Evolutionary conservation across 2,888 invertebrate genomes (phyloP).

Genomic region (Scelioninae gen. 2): DNA sequence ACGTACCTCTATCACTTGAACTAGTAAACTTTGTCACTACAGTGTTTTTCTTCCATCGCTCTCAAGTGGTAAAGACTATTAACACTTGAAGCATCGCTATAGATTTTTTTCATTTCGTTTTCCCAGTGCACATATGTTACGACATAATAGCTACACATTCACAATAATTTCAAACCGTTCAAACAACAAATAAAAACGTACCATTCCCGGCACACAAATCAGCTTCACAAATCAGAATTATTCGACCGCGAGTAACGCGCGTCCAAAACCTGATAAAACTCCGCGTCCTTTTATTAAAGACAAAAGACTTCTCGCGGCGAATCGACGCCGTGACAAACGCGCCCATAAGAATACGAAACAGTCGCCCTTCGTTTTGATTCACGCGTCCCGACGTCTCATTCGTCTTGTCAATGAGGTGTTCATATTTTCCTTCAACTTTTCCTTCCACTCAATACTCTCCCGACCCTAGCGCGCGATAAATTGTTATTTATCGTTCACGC

Average conservation of each 20-base stretch:
- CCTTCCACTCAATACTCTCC: conserved; percentile 35
- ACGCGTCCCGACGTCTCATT: conserved; percentile 40
- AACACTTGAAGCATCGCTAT: too few relatives aligned
- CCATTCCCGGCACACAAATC: too few relatives aligned
- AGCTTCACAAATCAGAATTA: conserved; percentile 17
- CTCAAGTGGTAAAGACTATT: too few relatives aligned
- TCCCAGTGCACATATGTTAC: too few relatives aligned
- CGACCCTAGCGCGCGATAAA: conserved; percentile 55
- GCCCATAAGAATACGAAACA: conserved; percentile 32
- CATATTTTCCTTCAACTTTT: conserved; percentile 38
- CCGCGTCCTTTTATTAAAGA: conserved; percentile 32
- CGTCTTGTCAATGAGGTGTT: conserved; percentile 52
- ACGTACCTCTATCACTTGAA: too few relatives aligned
- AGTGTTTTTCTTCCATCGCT: too few relatives aligned
- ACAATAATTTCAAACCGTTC: too few relatives aligned
- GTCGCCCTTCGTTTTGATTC: conserved; percentile 38
- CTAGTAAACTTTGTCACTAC: too few relatives aligned
- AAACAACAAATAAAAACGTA: too few relatives aligned
- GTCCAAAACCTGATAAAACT: conserved; percentile 13
- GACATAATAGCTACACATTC: too few relatives aligned
- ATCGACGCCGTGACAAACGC: conserved; percentile 7
- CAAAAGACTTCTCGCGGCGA: conserved; percentile 18
- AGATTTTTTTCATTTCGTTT: too few relatives aligned
- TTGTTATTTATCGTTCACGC: conserved; percentile 54
- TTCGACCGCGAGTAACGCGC: conserved; percentile 7